These are phyloP conservation scores for Lepidothrix coronata DNA, from an alignment of 2,113 vertebrate species.

Conservation along the genomic window DNA sequence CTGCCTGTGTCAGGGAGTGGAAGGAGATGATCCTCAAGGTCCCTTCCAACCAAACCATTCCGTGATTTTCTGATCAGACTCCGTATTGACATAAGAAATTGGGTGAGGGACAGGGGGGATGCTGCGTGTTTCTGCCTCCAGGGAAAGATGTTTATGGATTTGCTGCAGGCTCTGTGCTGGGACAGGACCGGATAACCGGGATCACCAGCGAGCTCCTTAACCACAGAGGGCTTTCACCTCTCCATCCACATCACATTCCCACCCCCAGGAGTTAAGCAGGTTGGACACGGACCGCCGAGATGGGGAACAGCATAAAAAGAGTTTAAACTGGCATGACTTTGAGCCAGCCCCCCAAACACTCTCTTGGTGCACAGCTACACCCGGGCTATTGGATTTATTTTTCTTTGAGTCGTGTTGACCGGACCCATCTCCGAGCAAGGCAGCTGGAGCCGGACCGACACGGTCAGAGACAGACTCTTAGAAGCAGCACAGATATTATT, in stretches of 20 bases:
- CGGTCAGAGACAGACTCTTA: neutral
- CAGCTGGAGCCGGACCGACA: neutral
- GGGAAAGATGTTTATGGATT: neutral
- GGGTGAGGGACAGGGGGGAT: neutral
- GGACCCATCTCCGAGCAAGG: neutral
- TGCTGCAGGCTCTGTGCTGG: neutral
- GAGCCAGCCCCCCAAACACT: neutral
- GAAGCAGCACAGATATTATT: neutral
- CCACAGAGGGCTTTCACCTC: neutral
- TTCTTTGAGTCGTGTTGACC: neutral
- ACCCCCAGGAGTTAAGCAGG: neutral
- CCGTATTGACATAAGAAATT: neutral
- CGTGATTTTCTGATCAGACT: neutral
- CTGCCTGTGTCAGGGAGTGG: too few species aligned
- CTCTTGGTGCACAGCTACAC: neutral
- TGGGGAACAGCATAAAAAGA: neutral
- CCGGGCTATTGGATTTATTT: neutral
- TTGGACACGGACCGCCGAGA: accelerated
- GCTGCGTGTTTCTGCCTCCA: neutral
- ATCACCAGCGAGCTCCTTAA: accelerated
- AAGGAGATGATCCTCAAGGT: neutral
- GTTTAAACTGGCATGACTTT: accelerated
- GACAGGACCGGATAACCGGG: neutral
- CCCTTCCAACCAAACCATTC: neutral
- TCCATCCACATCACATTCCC: neutral